Conservation (phyloP, 2,797 vertebrate species). For the Platalea minor region DNA sequence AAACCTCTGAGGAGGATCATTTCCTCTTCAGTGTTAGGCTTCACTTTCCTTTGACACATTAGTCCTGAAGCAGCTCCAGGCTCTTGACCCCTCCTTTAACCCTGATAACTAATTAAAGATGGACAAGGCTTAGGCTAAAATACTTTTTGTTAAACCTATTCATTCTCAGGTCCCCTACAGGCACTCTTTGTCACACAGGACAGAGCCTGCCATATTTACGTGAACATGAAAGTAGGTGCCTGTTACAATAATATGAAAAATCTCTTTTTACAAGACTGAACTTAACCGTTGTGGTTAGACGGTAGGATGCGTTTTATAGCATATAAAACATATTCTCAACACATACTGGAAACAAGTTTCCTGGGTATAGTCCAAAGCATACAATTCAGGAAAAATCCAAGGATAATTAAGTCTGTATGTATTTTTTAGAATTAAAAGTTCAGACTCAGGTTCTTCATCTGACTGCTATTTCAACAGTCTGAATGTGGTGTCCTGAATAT, state of each 20-base stretch:
- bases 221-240: conserved; percentile 54
- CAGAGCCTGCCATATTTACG: conserved; percentile 51
- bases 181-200: conserved; percentile 63
- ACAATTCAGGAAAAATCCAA: not conserved
- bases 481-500: not conserved
- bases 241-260: conserved; percentile 36
- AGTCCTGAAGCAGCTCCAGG: conserved; percentile 68
- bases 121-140: conserved; percentile 75
- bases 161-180: conserved; percentile 67
- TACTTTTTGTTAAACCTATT: conserved; percentile 75
- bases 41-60: conserved; percentile 74
- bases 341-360: not conserved
- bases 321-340: not conserved
- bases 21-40: conserved; percentile 69
- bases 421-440: not conserved
- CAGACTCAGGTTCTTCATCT: not conserved
- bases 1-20: conserved; percentile 70
- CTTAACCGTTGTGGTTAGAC: conserved; percentile 33
- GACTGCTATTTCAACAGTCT: not conserved
- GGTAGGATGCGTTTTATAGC: conserved; percentile 17
- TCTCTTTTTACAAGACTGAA: conserved; percentile 32
- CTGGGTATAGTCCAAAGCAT: not conserved
- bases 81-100: conserved; percentile 75
- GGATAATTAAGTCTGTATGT: not conserved
- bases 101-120: conserved; percentile 81